A percentile compares a stretch with the other conserved stretches of the same genome.
These are phyloP conservation scores for Scyliorhinus canicula DNA, from an alignment of 2,797 vertebrate species.

Conservation along the genomic window DNA sequence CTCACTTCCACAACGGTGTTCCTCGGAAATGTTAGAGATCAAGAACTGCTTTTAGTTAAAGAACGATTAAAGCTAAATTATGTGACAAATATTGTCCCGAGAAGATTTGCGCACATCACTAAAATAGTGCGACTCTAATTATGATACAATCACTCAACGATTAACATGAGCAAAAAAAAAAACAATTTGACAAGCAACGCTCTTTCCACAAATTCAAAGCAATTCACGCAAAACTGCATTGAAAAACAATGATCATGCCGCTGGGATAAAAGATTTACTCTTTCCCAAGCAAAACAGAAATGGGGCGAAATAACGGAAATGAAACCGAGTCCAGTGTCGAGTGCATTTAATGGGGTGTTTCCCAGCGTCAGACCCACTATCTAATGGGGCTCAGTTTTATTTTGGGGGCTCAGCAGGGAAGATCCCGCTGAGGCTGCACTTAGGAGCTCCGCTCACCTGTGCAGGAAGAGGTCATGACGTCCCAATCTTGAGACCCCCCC, in stretches of 20 bases:
- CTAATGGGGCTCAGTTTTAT: too few species aligned
- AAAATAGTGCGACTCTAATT: background rate
- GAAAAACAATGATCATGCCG: background rate
- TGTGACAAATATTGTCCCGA: background rate
- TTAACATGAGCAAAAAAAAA: background rate
- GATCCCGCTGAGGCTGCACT: too few species aligned
- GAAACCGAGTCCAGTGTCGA: too few species aligned
- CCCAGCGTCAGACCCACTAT: too few species aligned
- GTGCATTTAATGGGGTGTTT: too few species aligned
- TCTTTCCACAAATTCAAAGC: background rate
- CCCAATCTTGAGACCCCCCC: too few species aligned
- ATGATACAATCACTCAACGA: background rate
- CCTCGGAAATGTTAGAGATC: background rate
- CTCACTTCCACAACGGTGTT: background rate
- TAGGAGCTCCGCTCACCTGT: too few species aligned
- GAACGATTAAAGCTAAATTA: background rate
- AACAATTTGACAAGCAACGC: background rate
- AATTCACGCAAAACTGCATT: background rate
- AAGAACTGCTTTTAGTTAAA: background rate
- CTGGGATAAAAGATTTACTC: too few species aligned
- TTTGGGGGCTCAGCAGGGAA: too few species aligned
- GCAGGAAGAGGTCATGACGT: too few species aligned
- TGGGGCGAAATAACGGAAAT: too few species aligned
- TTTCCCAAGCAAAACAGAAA: too few species aligned
- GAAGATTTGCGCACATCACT: background rate